These are phyloP conservation scores for Abscondita cerata DNA, from an alignment of 2,888 invertebrate genomes.

Conservation along the genomic window DNA sequence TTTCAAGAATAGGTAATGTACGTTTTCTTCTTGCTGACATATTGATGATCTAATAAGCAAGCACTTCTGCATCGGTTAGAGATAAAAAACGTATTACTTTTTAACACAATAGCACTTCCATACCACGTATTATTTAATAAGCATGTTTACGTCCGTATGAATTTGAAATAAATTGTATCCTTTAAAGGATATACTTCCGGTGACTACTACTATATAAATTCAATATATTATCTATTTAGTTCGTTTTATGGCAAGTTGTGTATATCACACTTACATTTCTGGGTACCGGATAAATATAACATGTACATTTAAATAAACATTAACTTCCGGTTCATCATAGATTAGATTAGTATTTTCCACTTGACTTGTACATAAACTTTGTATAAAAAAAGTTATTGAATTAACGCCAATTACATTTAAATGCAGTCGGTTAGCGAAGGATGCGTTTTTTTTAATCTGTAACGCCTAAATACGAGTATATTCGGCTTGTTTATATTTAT, in stretches of 20 bases:
- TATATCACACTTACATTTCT: conserved; percentile 7
- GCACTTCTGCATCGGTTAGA: neutral
- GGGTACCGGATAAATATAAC: conserved; percentile 5
- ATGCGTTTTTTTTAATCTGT: neutral
- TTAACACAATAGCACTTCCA: neutral
- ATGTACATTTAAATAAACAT: conserved; percentile 7
- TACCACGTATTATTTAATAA: neutral
- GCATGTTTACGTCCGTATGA: neutral
- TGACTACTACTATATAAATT: conserved; percentile 1
- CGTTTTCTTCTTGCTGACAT: neutral
- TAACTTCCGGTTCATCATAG: conserved; percentile 10
- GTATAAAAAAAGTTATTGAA: too few species aligned
- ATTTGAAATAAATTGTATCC: neutral
- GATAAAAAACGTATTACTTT: neutral
- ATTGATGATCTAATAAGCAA: conserved; percentile 3
- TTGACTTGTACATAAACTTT: neutral
- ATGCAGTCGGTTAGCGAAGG: neutral
- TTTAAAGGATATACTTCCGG: conserved; percentile 3
- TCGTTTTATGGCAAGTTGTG: conserved; percentile 10
- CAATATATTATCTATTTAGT: conserved; percentile 5
- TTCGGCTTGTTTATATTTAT: neutral
- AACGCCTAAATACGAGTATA: neutral
- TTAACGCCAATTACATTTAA: neutral
- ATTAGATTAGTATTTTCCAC: conserved; percentile 10
- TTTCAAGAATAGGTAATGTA: neutral